Conservation (phyloP, 2,797 vertebrate species). For the Hephaestus fuliginosus region DNA sequence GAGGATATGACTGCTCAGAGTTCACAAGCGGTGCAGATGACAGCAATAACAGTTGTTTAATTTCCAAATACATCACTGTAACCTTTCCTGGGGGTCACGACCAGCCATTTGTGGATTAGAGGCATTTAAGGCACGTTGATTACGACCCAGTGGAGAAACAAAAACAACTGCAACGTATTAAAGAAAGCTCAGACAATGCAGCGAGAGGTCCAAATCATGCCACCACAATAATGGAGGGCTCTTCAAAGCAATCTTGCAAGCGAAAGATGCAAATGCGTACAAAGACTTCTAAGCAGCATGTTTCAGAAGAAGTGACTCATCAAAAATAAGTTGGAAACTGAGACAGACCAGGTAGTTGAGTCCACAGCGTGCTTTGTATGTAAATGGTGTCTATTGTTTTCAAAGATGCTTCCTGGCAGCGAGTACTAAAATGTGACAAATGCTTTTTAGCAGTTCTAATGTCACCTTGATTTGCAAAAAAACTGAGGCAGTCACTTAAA, state of each 20-base stretch:
- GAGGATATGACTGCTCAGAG: slow-evolving; percentile 20
- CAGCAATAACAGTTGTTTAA: slow-evolving; percentile 48
- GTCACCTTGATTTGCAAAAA: slow-evolving; percentile 29
- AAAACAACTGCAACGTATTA: slow-evolving; percentile 36
- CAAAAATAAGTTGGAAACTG: slow-evolving; percentile 1
- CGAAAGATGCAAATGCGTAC: slow-evolving; percentile 18
- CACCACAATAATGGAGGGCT: neutral
- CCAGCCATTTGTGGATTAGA: slow-evolving; percentile 41
- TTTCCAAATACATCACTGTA: slow-evolving; percentile 44
- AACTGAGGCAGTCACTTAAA: slow-evolving; percentile 24
- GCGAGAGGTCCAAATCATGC: slow-evolving; percentile 16
- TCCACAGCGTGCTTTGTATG: neutral
- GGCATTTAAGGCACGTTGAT: slow-evolving; percentile 35
- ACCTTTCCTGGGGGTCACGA: slow-evolving; percentile 26
- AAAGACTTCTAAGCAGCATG: slow-evolving; percentile 1
- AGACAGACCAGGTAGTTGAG: neutral
- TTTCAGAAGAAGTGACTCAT: neutral
- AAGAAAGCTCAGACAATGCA: neutral
- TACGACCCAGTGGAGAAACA: slow-evolving; percentile 23
- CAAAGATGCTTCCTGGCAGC: neutral
- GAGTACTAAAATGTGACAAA: slow-evolving; percentile 3
- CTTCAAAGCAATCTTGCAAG: slow-evolving; percentile 1
- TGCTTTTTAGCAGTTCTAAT: slow-evolving; percentile 8
- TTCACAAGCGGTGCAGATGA: slow-evolving; percentile 54
- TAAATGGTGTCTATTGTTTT: slow-evolving; percentile 22